Evolutionary conservation across 2,888 invertebrate genomes (phyloP), one percentile per base, ranked within the genome.

Genomic region (Eilema sororculum): DNA sequence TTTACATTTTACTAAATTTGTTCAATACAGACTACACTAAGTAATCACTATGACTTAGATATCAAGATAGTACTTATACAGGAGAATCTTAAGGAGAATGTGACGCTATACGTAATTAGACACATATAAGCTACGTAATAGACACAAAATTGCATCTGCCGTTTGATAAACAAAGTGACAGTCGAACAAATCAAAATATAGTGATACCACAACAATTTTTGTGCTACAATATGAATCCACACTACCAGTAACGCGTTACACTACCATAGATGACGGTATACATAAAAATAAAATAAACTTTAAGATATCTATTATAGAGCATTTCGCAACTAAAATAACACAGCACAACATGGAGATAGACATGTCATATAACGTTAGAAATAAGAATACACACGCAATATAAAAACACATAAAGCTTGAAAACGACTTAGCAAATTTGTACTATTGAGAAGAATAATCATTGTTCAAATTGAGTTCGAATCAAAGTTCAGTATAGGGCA

Each of bases 31-130:
- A 66, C 25, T 58, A 58, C 85, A 86, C 87, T 88, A 88, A 87
- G 86, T 86, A 88, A 90, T 87, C 84, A 86, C 91, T 93, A 94
- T 92, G 93, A 94, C 93, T 93, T 93, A 94, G 92, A 90, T 91
- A 89, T 87, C 88, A 87, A 91, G 87, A 90, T 86, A 89, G 81
- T 84, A 88, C 91, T 91, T 91, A 92, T 61, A 80, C 89, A 92
- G 88, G 86, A 88, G 85, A 89, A 90, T 89, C 87, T 90, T 90
- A 90, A 88, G 87, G 84, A 82, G 80, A 84, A 81, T 82, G 81
- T 82, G 84, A 84, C 82, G 82, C 81, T 88, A 86, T 78, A 79
- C 79, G 86, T 86, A 88, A 81, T 83, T 85, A 89, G 86, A 89
- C 83, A 89, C 81, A 81, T 81, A 87, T 82, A 82, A 86, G 78